Evolutionary conservation across 1,140 invertebrate species (phyloP), one percentile per base, ranked within the genome.

Genomic region (Ooceraea biroi): DNA sequence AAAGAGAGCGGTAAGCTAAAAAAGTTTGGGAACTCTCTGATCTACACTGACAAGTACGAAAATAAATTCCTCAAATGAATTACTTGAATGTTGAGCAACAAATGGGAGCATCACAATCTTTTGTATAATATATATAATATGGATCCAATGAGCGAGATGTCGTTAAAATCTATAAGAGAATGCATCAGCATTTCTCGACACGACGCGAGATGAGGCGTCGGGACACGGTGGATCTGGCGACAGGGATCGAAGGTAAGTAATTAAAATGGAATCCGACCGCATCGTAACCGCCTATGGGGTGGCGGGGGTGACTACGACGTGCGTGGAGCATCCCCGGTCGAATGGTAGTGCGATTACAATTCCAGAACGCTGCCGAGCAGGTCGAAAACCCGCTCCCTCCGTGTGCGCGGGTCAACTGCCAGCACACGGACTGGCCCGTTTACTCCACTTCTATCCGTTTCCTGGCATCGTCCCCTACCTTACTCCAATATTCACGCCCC

Each of bases 261-360:
- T 93, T 93, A 93, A 92, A 93, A 92, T 85, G 89, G 91, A 91
- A 93, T 92, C 85, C 89, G 84, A 80, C 63, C 83, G 19, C 48
- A 82, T 85, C 60, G 61, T 82, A 82, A 82, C 48, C 83, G 50
- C 55, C n/a, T 19, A 48, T 63, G 57, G 27, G 66, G 19, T 0
- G n/a, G 55, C 12, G 25, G 11, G 27, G 65, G 77, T 84, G 86
- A 80, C 50, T 69, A 80, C 76, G 63, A 69, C 85, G 65, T 83
- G 85, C 74, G 78, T 80, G 69, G 76, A 80, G 57, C 63, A 57
- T 87, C 88, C 83, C 72, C n/a, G 74, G 57, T 58, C 72, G 61
- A 86, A 86, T 87, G 66, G 85, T 71, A 83, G 69, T 84, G 80
- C 91, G 90, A 93, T 93, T 93, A 93, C 92, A 92, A 93, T 94